phyloP scores from a whole-genome alignment of 2,113 vertebrate species.

The Ranitomeya imitator region DNA sequence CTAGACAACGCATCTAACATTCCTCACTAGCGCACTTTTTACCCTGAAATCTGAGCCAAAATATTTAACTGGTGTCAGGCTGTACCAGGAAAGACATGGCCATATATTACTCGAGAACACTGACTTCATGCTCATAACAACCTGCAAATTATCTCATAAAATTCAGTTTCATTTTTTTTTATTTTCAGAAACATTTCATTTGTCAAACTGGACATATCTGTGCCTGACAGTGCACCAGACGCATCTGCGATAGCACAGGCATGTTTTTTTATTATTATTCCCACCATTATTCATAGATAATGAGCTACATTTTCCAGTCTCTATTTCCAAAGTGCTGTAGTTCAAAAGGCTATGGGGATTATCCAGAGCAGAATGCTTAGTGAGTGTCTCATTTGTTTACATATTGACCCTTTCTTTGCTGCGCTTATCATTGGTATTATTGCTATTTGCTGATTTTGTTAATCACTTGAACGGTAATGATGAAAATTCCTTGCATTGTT shows the following conservation, averaged over 20 bases:
- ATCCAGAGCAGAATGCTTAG: constrained; percentile 23
- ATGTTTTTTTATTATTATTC: constrained; percentile 48
- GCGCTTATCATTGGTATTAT: neutral
- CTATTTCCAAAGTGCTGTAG: constrained; percentile 40
- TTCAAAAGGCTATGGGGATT: constrained; percentile 44
- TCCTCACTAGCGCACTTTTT: neutral
- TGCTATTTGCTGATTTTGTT: too few species aligned
- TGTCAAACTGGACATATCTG: constrained; percentile 51
- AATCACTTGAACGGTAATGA: too few species aligned
- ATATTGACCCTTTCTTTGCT: neutral
- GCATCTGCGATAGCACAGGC: constrained; percentile 46
- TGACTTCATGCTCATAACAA: neutral
- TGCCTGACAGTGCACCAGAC: constrained; percentile 25
- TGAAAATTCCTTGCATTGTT: too few species aligned
- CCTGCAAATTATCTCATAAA: constrained; percentile 23
- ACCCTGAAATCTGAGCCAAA: constrained; percentile 19
- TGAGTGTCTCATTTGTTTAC: constrained; percentile 3
- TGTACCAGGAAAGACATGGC: constrained; percentile 22
- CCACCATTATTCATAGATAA: constrained; percentile 53
- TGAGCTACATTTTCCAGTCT: constrained; percentile 48
- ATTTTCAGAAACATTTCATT: constrained; percentile 54
- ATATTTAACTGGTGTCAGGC: constrained; percentile 26
- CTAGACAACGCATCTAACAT: constrained; percentile 4
- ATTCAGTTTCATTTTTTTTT: constrained; percentile 15
- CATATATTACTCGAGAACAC: neutral